Evolutionary conservation across 1,140 invertebrate species (phyloP).

Genomic region (Hycleus cichorii): DNA sequence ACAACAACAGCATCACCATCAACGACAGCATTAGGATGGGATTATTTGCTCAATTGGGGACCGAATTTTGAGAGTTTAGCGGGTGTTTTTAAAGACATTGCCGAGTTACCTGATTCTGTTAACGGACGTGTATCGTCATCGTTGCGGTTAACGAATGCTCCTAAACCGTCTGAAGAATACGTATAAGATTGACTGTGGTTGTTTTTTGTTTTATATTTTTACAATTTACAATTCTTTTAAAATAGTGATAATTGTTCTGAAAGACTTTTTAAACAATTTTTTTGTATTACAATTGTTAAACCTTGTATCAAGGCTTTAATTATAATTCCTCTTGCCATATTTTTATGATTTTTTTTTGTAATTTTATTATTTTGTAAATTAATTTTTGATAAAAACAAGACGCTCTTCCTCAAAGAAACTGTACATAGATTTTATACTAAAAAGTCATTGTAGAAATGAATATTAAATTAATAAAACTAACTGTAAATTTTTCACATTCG

Average conservation of each 20-base stretch:
- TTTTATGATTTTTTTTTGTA: conserved; percentile 21
- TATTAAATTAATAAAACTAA: conserved; percentile 21
- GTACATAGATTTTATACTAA: conserved; percentile 16
- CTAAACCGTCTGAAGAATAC: conserved; percentile 74
- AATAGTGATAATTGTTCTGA: background rate
- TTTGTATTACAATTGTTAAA: background rate
- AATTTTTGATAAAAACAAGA: conserved; percentile 1
- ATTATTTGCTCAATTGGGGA: conserved; percentile 91
- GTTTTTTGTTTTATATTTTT: background rate
- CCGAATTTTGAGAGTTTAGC: conserved; percentile 92
- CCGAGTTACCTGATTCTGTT: conserved; percentile 78
- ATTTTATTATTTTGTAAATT: conserved; percentile 23
- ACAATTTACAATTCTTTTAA: background rate
- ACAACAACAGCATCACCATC: conserved; percentile 69
- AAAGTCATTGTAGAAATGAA: conserved; percentile 13
- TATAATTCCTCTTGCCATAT: conserved; percentile 35
- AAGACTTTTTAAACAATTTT: conserved; percentile 15
- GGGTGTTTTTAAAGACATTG: conserved; percentile 94
- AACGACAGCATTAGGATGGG: conserved; percentile 73
- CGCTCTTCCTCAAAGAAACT: conserved; percentile 6
- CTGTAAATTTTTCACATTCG: background rate
- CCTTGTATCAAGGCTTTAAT: conserved; percentile 38
- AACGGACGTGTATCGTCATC: conserved; percentile 55
- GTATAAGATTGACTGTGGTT: conserved; percentile 45
- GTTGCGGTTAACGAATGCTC: conserved; percentile 57